Evolutionary conservation across 2,888 invertebrate species (phyloP).

Genomic region (Ceramica pisi): DNA sequence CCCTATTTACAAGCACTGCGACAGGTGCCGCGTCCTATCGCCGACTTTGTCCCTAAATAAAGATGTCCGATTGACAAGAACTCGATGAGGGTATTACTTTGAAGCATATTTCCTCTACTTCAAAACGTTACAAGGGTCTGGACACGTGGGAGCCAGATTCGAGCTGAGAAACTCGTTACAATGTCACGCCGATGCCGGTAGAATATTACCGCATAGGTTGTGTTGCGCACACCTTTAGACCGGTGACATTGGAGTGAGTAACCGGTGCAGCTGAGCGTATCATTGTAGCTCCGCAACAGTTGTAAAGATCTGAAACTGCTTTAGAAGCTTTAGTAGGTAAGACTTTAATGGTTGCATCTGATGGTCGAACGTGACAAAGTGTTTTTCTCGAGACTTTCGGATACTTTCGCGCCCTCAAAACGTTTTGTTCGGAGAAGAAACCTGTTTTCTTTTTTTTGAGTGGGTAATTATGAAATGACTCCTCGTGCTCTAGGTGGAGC

Average conservation of each 20-base stretch:
- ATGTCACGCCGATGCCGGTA: conserved; percentile 39
- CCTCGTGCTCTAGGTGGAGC: too few species aligned
- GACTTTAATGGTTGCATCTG: neutral
- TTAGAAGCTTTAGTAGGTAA: conserved; percentile 1
- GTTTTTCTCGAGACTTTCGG: neutral
- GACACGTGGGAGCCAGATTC: conserved; percentile 21
- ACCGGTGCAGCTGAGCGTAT: conserved; percentile 39
- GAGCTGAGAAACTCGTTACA: conserved; percentile 42
- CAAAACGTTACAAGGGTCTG: conserved; percentile 6
- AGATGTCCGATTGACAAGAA: conserved; percentile 26
- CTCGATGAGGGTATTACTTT: conserved; percentile 9
- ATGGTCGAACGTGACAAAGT: conserved; percentile 6
- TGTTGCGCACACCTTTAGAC: conserved; percentile 41
- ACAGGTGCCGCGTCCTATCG: conserved; percentile 23
- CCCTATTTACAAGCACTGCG: conserved; percentile 36
- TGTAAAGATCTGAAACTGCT: conserved; percentile 8
- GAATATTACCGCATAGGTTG: conserved; percentile 49
- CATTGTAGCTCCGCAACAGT: conserved; percentile 15
- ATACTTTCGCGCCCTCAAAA: conserved; percentile 2
- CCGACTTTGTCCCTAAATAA: conserved; percentile 42
- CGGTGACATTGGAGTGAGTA: conserved; percentile 52
- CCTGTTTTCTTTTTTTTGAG: neutral
- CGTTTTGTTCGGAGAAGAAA: neutral
- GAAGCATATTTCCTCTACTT: neutral
- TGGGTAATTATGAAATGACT: too few species aligned